Base-by-base conservation (phyloP, 2,113 vertebrate genomes). In the Cathartes aura region DNA sequence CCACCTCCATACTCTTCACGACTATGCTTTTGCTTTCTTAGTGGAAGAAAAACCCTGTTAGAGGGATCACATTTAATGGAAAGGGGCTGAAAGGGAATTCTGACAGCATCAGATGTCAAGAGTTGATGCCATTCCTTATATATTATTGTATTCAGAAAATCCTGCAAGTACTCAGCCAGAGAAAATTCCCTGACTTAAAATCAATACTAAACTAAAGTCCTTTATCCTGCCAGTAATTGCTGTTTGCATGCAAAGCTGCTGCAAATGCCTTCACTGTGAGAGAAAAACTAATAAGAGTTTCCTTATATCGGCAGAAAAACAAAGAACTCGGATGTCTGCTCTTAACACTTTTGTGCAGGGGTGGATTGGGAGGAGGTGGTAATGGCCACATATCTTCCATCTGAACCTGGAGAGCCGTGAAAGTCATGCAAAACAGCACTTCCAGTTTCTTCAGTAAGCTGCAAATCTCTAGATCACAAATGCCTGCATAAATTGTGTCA, bases 131-230 rank as follows among this genome's bases (percentile, higher is more conserved):
- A 53, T 76, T 91, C 68, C 62, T 66, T 84, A 93, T 55, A 66
- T 73, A 76, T 90, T 92, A 92, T 56, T 90, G 58, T 80, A 95
- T 89, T 82, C 89, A 95, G 88, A 89, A 96, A 90, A 92, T 85
- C 58, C 87, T 82, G 53, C 82, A 56, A 94, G 88, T 90, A 75
- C 82, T 84, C 81, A 72, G 73, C 58, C 40, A 23, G 30, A 95
- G 89, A 91, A 96, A 97, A 95, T 78, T 95, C 89, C 53, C 43
- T 91, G 79, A 97, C 96, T 96, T 97, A 98, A 98, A 98, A 97
- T 97, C 94, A 96, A 95, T 95, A 85, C 62, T 24, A 12, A 81
- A 16, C 67, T 89, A 7, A 94, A 97, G 94, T 96, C 89, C 82
- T 82, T 82, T 95, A 97, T 90, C 96, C 79, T 90, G 59, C 30